These are phyloP conservation scores for Drosophila vallismaia DNA, from an alignment of 2,888 invertebrate species.

Conservation along the genomic window DNA sequence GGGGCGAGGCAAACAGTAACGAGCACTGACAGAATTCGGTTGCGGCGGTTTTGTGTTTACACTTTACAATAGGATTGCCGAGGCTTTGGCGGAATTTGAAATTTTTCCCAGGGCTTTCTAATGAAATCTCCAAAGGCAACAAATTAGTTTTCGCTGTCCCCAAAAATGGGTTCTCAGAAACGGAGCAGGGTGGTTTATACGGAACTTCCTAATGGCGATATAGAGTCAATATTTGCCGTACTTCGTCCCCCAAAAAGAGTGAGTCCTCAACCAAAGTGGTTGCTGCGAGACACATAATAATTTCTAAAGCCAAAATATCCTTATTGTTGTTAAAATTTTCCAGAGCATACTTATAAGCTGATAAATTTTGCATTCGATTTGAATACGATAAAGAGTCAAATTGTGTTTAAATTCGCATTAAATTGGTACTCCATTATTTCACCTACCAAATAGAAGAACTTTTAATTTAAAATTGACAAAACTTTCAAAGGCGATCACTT, in stretches of 20 bases:
- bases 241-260: neutral
- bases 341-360: neutral
- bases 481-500: conserved; percentile 27
- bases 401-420: neutral
- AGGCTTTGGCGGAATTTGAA: conserved; percentile 49
- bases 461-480: conserved; percentile 23
- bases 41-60: conserved; percentile 78
- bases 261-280: neutral
- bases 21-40: conserved; percentile 61
- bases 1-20: conserved; percentile 30
- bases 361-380: neutral
- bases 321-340: neutral
- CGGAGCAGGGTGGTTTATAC: conserved; percentile 10
- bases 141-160: conserved; percentile 46
- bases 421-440: neutral
- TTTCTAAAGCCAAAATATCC: neutral
- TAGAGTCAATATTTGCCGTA: conserved; percentile 30
- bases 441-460: neutral
- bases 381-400: neutral
- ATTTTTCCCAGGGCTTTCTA: conserved; percentile 41
- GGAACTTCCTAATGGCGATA: conserved; percentile 26
- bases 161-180: conserved; percentile 33
- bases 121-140: conserved; percentile 51
- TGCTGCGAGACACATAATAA: neutral
- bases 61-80: conserved; percentile 67